Evolutionary conservation across 2,113 vertebrate genomes (phyloP).

Genomic region (Dicentrarchus labrax): DNA sequence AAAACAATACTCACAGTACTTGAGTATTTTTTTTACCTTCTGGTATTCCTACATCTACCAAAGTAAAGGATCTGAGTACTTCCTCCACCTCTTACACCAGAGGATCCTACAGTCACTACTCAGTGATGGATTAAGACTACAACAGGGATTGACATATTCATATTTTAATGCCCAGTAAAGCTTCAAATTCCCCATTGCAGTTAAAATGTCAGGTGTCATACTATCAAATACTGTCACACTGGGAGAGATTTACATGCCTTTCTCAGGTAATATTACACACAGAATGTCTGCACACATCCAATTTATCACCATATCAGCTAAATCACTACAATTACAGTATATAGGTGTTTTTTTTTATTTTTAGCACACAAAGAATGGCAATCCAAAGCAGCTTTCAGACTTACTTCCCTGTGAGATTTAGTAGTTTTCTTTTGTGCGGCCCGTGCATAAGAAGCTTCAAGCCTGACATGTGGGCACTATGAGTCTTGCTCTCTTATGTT

Average conservation of each 20-base stretch:
- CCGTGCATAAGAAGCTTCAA: conserved; percentile 21
- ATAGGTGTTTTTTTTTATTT: too few species aligned
- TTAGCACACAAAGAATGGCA: neutral
- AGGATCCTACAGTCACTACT: neutral
- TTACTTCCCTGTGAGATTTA: conserved; percentile 4
- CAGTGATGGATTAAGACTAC: neutral
- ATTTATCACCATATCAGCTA: neutral
- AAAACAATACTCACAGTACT: neutral
- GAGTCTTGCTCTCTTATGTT: conserved; percentile 24
- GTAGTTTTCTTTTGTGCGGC: neutral
- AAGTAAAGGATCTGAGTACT: neutral
- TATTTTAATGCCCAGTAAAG: neutral
- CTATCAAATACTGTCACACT: neutral
- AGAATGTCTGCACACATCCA: neutral
- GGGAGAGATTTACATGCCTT: neutral
- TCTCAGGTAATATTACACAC: neutral
- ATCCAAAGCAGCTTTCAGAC: conserved; percentile 15
- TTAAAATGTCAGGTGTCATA: conserved; percentile 5
- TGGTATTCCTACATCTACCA: neutral
- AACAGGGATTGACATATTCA: neutral
- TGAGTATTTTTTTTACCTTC: neutral
- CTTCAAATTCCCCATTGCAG: neutral
- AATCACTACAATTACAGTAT: neutral
- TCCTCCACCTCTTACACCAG: neutral
- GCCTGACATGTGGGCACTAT: neutral